Evolutionary conservation across 2,888 invertebrate species (phyloP), one percentile per base, ranked within the genome.

Genomic region (Proisotoma minuta): DNA sequence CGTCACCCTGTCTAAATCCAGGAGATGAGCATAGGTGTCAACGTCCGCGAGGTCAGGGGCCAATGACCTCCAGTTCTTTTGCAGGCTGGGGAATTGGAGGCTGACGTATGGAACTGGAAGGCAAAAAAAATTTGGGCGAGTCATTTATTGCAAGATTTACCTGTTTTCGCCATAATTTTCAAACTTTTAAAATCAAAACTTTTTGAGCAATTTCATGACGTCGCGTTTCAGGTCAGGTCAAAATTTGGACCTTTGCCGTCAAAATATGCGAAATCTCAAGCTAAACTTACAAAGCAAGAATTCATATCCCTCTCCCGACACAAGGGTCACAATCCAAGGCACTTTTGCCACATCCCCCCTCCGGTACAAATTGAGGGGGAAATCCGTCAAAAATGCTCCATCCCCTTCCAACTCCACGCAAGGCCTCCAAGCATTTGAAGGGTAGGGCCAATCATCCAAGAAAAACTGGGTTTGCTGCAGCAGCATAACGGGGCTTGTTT

Each of bases 361-460:
- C 3, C 39, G 51, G 40, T 68, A 68, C 18, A 65, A 57, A 8
- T 56, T 50, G 27, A 60, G 60, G 5, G 68, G 68, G 40, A n/a
- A 54, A 18, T 68, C 63, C 18, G 59, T 63, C 10, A 65, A 57
- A 51, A 68, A 68, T 3, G 68, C 59, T 27, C 58, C 60, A 57
- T 67, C 63, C 12, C 53, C 57, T 27, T 63, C 49, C 0, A 29
- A 22, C 56, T 68, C 68, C 28, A 68, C 60, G 34, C 43, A 57
- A 12, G 68, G 68, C 27, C 58, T 43, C 39, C 64, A 68, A 24
- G 61, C 62, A n/a, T 63, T 63, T 1, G 62, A 40, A 1, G 68
- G 68, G 40, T 59, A 65, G 12, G 68, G 68, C 62, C 62, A 68
- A 27, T 65, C 62, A 52, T 68, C 68, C 40, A 63, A 59, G 34